Conservation (phyloP, 2,888 invertebrate species). For the Epirrhoe tristata region DNA sequence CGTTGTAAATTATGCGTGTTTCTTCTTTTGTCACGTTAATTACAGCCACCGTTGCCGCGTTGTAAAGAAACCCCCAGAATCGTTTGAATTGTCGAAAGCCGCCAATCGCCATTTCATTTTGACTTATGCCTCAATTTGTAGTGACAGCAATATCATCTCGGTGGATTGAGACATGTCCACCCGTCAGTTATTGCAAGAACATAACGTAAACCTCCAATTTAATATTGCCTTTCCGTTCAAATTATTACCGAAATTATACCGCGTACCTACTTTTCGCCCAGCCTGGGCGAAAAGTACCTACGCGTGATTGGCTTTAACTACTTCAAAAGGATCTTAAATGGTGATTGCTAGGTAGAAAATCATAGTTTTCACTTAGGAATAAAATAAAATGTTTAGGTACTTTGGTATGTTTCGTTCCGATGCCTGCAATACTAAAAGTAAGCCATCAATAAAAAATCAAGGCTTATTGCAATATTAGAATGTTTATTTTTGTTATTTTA, state of each 20-base stretch:
- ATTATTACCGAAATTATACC: conserved; percentile 50
- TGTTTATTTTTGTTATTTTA: no score
- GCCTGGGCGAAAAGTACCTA: neutral
- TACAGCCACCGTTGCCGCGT: neutral
- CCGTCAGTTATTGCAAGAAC: conserved; percentile 53
- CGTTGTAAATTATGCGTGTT: neutral
- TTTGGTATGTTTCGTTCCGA: no score
- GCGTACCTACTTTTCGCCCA: no score
- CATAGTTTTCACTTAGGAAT: no score
- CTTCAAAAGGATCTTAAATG: neutral
- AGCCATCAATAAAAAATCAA: no score
- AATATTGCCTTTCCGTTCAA: conserved; percentile 62
- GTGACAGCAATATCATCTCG: conserved; percentile 61
- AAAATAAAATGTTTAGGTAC: no score
- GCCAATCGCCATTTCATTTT: conserved; percentile 45
- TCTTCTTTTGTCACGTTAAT: neutral
- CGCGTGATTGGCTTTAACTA: neutral
- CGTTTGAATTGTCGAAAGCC: conserved; percentile 56
- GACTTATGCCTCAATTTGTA: conserved; percentile 59
- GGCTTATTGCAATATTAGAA: no score
- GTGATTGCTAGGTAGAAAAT: neutral
- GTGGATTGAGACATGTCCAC: conserved; percentile 65
- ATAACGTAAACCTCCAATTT: conserved; percentile 61
- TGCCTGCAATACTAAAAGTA: no score
- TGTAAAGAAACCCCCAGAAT: neutral